These are phyloP conservation scores for Chlamydotis undulata DNA, from an alignment of 2,113 vertebrate genomes.

Conservation along the genomic window DNA sequence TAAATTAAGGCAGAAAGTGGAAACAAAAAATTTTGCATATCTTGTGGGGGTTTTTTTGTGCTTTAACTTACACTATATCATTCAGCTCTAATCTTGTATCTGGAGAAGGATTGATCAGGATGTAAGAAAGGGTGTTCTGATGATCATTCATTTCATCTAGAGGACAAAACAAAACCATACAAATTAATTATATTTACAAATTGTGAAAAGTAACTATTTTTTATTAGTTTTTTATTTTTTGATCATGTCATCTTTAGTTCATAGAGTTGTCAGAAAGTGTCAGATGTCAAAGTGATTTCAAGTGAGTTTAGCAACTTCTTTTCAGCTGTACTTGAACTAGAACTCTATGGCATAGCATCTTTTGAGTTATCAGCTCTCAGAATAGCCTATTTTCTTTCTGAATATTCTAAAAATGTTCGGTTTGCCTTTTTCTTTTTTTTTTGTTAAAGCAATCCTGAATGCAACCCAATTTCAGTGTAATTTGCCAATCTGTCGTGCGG, in stretches of 20 bases:
- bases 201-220: neutral
- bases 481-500: neutral
- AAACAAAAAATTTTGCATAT: neutral
- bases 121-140: constrained; percentile 93
- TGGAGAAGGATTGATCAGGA: constrained; percentile 93
- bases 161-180: constrained; percentile 34
- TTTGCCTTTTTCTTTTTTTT: neutral
- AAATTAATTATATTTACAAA: neutral
- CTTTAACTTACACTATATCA: constrained; percentile 89
- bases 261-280: neutral
- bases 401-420: neutral
- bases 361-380: neutral
- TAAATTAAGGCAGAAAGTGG: neutral
- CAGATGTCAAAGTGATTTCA: neutral
- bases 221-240: neutral
- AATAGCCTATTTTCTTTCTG: neutral
- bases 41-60: neutral
- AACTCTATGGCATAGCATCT: neutral
- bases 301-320: neutral
- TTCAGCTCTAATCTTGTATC: constrained; percentile 93
- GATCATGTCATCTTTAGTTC: neutral
- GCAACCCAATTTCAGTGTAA: neutral
- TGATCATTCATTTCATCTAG: constrained; percentile 96
- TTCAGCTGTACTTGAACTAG: neutral
- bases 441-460: neutral